Conservation (phyloP, 1,140 invertebrate species). For the Sycophaga agraensis region DNA sequence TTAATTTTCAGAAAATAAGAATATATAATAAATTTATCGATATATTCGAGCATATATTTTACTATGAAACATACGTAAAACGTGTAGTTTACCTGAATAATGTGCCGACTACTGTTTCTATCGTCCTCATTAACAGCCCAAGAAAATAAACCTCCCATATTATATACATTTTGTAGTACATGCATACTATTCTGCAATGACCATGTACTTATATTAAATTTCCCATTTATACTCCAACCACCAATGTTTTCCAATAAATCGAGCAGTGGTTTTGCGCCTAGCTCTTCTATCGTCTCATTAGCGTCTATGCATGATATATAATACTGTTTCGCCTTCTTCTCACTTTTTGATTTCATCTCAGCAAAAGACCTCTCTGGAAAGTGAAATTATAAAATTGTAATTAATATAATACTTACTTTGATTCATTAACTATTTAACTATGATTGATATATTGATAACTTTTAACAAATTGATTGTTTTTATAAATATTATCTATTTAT, state of each 20-base stretch:
- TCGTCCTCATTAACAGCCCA: conserved; percentile 93
- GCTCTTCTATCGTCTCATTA: conserved; percentile 85
- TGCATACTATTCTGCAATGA: conserved; percentile 77
- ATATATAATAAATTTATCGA: no score
- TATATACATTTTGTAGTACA: conserved; percentile 81
- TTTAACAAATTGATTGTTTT: no score
- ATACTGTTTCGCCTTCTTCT: conserved; percentile 86
- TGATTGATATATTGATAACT: no score
- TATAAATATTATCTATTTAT: no score
- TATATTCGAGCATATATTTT: no score
- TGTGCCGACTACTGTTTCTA: conserved; percentile 82
- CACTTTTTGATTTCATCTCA: conserved; percentile 74
- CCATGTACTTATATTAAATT: conserved; percentile 69
- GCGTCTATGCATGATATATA: conserved; percentile 92
- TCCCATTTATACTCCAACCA: conserved; percentile 74
- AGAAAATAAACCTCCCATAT: conserved; percentile 85
- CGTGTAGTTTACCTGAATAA: conserved; percentile 73
- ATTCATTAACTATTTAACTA: no score
- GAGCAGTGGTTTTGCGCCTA: conserved; percentile 79
- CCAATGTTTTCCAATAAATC: conserved; percentile 72
- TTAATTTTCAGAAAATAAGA: no score
- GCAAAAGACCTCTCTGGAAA: conserved; percentile 62
- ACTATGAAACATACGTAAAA: no score
- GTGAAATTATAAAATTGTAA: background rate
- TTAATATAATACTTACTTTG: no score